Base-by-base conservation (phyloP, 2,888 invertebrate species). In the Empis stercorea region DNA sequence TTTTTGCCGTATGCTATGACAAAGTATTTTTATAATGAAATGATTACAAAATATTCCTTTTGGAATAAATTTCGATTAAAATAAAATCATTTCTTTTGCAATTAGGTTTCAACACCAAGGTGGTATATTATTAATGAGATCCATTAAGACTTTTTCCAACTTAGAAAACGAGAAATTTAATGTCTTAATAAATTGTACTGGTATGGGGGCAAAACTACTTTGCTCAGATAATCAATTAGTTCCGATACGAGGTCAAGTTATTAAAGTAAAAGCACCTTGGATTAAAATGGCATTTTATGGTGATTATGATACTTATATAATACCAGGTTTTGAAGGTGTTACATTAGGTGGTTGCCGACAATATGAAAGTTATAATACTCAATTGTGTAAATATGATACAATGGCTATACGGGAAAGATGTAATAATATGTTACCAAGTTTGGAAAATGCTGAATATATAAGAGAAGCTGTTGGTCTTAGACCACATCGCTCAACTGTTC, bases 341-440 rank as follows among this genome's bases (percentile, higher is more conserved):
- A 87, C 87, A 1, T 68, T 95, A 30, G 95, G 96, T 1, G 94
- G 94, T 0, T 81, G 83, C 41, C 73, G 93, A 46, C 84, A 89
- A 56, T 89, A 80, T 56, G 88, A 86, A 54, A 86, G 85, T 54
- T 86, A 80, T 58, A 81, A 81, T 55, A 63, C 67, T 17, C 67
- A 76, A 9, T 64, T 84, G 14, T 82, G 83, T 60, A 76, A 76
- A 50, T 76, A 85, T 56, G 91, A 92, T 58, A 73, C 78, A 1
- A 75, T 80, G 30, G 78, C 80, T 10, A 94, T 95, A 54, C 76
- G 80, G 63, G 83, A 87, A 55, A 74, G 88, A 49, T 91, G 91
- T 62, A 77, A 76, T 51, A 70, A 75, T n/a, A 60, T 93, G 51
- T 60, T 92, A 50, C 94, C 94, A 0, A 75, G 75, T 55, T 64